Evolutionary conservation across 64 coral and sea anemone genomes (phyloP).

Genomic region (Orbicella faveolata): DNA sequence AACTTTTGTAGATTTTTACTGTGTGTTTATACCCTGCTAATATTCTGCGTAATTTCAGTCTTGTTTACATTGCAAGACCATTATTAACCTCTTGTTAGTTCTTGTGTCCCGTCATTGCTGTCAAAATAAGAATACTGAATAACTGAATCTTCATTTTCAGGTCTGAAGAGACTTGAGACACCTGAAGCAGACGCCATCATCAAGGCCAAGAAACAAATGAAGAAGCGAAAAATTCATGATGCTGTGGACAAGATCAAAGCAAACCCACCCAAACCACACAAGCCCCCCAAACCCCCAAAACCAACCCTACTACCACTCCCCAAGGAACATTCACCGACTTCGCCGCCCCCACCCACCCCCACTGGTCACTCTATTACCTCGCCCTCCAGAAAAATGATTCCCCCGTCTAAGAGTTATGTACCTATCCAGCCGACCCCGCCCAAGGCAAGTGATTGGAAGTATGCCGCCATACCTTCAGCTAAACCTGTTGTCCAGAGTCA

Average conservation of each 20-base stretch:
- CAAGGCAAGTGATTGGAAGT: slow-evolving; percentile 88
- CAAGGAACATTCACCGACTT: slow-evolving; percentile 23
- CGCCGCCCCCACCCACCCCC: slow-evolving; percentile 63
- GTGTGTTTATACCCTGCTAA: too few relatives aligned
- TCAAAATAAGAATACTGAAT: too few relatives aligned
- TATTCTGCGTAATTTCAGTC: too few relatives aligned
- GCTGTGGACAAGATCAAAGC: slow-evolving; percentile 84
- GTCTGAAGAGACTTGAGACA: slow-evolving; percentile 71
- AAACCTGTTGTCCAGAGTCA: slow-evolving; percentile 72
- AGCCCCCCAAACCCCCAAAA: slow-evolving; percentile 70
- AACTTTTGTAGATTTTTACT: too few relatives aligned
- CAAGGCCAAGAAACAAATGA: slow-evolving; percentile 79
- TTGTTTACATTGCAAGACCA: too few relatives aligned
- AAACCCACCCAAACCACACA: slow-evolving; percentile 72
- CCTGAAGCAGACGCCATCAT: slow-evolving; percentile 75
- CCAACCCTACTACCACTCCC: slow-evolving; percentile 55
- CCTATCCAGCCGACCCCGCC: slow-evolving; percentile 68
- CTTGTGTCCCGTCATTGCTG: too few relatives aligned
- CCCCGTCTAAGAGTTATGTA: slow-evolving; percentile 76
- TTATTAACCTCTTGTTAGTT: too few relatives aligned
- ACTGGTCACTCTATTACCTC: slow-evolving; percentile 74
- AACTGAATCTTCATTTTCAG: slow-evolving; percentile 10
- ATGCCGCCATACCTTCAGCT: slow-evolving; percentile 82
- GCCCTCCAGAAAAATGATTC: slow-evolving; percentile 94
- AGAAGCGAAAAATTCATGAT: slow-evolving; percentile 68